Evolutionary conservation across 2,888 invertebrate species (phyloP), one percentile per base, ranked within the genome.

Genomic region (Panzeria rudis): DNA sequence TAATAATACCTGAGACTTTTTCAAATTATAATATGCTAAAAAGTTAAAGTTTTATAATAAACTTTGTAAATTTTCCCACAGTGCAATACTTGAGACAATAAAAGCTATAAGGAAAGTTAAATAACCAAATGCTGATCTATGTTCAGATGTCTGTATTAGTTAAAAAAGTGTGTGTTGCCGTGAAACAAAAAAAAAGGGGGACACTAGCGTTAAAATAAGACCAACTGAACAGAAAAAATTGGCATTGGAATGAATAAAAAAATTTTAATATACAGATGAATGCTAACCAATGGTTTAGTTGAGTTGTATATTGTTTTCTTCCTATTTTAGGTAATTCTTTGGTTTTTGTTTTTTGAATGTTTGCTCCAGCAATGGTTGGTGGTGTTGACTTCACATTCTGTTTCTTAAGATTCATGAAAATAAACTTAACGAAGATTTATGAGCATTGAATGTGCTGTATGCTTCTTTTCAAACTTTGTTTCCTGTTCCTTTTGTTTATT

Each of bases 351-450:
- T 11, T 15, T 44, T 78, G 71, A 73, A 77, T 64, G 75, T 54
- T 75, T 69, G 78, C 73, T 81, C 17, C 15, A 79, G 76, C 64
- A 38, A 69, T 62, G 66, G 50, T 66, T 75, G 81, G 61, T 78
- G 81, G 71, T 78, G 78, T 82, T 81, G 86, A 82, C 77, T 86
- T 82, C 50, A 79, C 66, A 83, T 71, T 52, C 62, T 75, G 38
- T 47, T 54, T 81, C 56, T 75, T 52, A 76, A 76, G 71, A 71
- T 85, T 79, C 85, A 78, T 78, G 79, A 78, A 82, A 78, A 75
- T 77, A 81, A 83, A 80, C 25, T 73, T 84, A 86, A 86, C 84
- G 86, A 86, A 86, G 86, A 83, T 85, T 85, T 85, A 85, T 85
- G 82, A 76, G 75, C 78, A 71, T 82, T 66, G 75, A 85, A 82